Evolutionary conservation across 2,888 invertebrate genomes (phyloP).

Genomic region (Eledone cirrhosa): DNA sequence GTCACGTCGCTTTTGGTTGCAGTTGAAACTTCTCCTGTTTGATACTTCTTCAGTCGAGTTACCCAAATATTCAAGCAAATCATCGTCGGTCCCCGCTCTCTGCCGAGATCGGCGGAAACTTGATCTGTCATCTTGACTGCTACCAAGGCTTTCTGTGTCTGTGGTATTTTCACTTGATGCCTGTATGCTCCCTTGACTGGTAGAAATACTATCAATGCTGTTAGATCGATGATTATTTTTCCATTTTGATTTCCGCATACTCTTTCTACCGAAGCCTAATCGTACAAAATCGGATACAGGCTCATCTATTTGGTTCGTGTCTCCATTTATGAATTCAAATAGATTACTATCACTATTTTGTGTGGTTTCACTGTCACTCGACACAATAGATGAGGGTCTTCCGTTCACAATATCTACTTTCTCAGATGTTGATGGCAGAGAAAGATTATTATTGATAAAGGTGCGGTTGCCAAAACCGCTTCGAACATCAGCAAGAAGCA

Average conservation of each 20-base stretch:
- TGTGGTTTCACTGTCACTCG: neutral
- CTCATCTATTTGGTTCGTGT: constrained; percentile 15
- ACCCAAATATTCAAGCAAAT: constrained; percentile 50
- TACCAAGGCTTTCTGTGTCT: constrained; percentile 42
- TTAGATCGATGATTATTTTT: neutral
- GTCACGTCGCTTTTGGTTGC: constrained; percentile 47
- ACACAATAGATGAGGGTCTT: constrained; percentile 32
- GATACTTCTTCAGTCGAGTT: constrained; percentile 51
- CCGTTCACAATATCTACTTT: constrained; percentile 50
- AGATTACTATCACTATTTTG: neutral
- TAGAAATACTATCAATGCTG: neutral
- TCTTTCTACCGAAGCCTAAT: constrained; percentile 46
- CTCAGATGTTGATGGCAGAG: constrained; percentile 53
- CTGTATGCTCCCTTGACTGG: no score
- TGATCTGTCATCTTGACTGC: constrained; percentile 38
- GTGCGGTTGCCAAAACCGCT: constrained; percentile 57
- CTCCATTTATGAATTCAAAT: neutral
- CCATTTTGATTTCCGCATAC: constrained; percentile 41
- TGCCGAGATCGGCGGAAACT: constrained; percentile 34
- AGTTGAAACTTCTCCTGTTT: constrained; percentile 38
- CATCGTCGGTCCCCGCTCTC: constrained; percentile 38
- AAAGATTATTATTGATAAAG: constrained; percentile 52
- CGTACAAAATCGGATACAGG: constrained; percentile 43
- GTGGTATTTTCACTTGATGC: constrained; percentile 13
- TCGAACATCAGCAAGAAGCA: constrained; percentile 60